These are phyloP conservation scores for Formica exsecta DNA, from an alignment of 1,140 invertebrate species.

Conservation along the genomic window DNA sequence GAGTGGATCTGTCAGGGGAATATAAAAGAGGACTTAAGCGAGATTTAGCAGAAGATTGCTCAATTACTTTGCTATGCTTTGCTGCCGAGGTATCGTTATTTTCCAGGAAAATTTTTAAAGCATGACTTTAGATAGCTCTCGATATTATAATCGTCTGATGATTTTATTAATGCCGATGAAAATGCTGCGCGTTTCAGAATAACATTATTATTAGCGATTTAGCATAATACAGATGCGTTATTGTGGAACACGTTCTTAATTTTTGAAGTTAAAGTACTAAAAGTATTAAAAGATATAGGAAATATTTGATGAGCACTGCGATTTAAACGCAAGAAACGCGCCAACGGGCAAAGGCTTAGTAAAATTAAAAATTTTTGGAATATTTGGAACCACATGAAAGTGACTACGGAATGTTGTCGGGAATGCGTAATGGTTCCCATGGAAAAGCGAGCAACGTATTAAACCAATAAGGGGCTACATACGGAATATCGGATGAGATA, in stretches of 20 bases:
- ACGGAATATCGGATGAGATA: conserved; percentile 48
- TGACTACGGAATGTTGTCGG: conserved; percentile 25
- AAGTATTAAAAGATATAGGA: background rate
- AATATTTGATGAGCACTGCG: background rate
- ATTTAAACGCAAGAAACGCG: conserved; percentile 11
- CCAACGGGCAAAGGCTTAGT: conserved; percentile 3
- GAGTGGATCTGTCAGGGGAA: conserved; percentile 35
- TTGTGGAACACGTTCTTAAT: background rate
- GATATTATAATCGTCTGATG: background rate
- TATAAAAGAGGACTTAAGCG: conserved; percentile 47
- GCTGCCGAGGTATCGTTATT: background rate
- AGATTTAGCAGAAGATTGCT: conserved; percentile 57
- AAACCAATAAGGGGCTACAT: conserved; percentile 32
- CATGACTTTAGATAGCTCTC: background rate
- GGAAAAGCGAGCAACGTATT: conserved; percentile 38
- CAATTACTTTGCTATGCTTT: conserved; percentile 10
- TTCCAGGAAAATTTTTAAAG: conserved; percentile 8
- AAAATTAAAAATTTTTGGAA: conserved; percentile 31
- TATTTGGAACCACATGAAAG: conserved; percentile 50
- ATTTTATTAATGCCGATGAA: background rate
- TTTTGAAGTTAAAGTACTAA: background rate
- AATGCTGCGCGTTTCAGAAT: background rate
- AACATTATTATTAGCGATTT: background rate
- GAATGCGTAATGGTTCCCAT: conserved; percentile 27
- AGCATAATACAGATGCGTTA: background rate